Conservation (phyloP, 2,113 vertebrate genomes). For the Tragelaphus strepsiceros region DNA sequence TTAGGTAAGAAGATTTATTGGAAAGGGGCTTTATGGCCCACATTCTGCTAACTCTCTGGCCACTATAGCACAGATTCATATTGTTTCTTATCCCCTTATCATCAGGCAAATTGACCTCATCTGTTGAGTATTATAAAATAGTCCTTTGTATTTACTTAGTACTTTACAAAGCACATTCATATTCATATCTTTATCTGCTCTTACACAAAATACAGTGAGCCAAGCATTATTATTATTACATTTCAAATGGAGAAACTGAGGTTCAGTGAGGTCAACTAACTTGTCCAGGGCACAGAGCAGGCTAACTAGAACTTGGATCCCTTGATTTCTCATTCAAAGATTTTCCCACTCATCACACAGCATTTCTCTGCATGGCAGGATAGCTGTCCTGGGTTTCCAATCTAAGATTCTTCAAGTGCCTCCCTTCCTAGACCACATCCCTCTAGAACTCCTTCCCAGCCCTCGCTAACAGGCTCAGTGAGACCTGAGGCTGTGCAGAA, state of each 20-base stretch:
- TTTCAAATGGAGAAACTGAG: neutral
- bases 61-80: neutral
- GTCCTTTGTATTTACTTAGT: neutral
- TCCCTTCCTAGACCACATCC: neutral
- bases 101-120: neutral
- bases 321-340: neutral
- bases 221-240: neutral
- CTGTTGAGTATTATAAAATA: neutral
- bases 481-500: neutral
- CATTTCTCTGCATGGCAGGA: neutral
- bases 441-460: too few relatives aligned
- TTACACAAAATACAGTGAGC: neutral
- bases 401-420: neutral
- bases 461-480: accelerated
- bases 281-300: neutral
- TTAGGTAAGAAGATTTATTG: neutral
- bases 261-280: neutral
- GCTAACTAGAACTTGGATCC: neutral
- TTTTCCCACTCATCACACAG: neutral
- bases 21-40: neutral
- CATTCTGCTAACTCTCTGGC: neutral
- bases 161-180: neutral
- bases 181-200: neutral
- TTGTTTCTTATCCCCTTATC: neutral
- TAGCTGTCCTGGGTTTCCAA: neutral